phyloP scores from a whole-genome alignment of 2,113 vertebrate species.

The Pollimyrus isidori region DNA sequence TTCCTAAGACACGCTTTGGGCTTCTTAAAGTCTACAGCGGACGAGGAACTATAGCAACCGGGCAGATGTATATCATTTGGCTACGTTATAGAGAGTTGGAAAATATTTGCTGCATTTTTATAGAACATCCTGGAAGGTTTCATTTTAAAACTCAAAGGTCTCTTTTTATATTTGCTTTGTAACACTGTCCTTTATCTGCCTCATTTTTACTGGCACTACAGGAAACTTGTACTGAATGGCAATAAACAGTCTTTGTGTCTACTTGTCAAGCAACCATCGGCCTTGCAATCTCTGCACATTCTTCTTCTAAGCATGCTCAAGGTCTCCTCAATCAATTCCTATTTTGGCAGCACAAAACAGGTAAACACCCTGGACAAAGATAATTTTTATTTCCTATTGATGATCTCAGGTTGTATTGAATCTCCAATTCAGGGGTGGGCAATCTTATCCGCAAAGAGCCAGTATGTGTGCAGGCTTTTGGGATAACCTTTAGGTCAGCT shows the following conservation, averaged over 20 bases:
- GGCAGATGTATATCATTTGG: not conserved
- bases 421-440: not conserved
- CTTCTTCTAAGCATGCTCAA: slow-evolving; percentile 3
- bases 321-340: not conserved
- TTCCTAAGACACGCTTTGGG: not conserved
- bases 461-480: no score
- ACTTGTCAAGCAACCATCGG: not conserved
- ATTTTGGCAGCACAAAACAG: not conserved
- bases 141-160: not conserved
- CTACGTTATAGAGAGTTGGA: not conserved
- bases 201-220: not conserved
- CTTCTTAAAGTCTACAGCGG: not conserved
- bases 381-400: not conserved
- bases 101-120: not conserved
- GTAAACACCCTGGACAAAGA: not conserved
- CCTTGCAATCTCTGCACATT: slow-evolving; percentile 4
- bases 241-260: not conserved
- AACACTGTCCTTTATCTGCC: not conserved
- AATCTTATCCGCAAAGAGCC: no score
- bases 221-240: not conserved
- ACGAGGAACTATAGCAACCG: not conserved
- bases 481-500: no score
- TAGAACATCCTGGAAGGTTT: not conserved
- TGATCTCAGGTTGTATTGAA: slow-evolving; percentile 7
- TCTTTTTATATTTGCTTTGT: not conserved